A percentile compares a stretch with the other conserved stretches of the same genome.
These are phyloP conservation scores for Syrista parreyssii DNA, from an alignment of 2,888 invertebrate genomes.

Conservation along the genomic window DNA sequence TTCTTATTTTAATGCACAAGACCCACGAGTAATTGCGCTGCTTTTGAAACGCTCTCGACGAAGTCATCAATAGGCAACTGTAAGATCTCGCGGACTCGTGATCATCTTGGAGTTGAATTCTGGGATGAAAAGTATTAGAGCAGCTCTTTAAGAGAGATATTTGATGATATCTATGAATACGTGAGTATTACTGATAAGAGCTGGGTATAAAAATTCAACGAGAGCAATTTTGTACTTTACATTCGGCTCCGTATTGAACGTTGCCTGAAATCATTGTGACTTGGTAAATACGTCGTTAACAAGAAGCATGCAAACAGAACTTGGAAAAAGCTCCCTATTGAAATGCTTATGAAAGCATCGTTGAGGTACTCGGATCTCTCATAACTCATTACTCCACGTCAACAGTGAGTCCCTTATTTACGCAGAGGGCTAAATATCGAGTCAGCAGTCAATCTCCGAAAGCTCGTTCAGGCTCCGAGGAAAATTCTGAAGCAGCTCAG, in stretches of 20 bases:
- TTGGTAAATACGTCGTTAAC: constrained; percentile 40
- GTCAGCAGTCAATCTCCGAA: constrained; percentile 34
- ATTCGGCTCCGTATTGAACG: neutral
- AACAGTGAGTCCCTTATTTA: constrained; percentile 36
- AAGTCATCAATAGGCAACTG: constrained; percentile 31
- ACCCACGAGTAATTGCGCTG: constrained; percentile 34
- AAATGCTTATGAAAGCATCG: constrained; percentile 35
- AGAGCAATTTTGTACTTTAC: neutral
- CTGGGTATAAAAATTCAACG: neutral
- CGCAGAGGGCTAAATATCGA: constrained; percentile 34
- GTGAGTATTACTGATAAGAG: neutral
- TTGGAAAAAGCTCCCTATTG: constrained; percentile 29
- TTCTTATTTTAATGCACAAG: constrained; percentile 39
- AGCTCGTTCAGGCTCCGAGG: constrained; percentile 13
- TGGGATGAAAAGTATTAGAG: too few species aligned
- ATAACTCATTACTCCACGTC: constrained; percentile 36
- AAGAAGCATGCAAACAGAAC: constrained; percentile 44
- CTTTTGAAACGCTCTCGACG: constrained; percentile 30
- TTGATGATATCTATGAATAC: neutral
- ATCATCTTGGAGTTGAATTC: too few species aligned
- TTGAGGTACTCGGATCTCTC: constrained; percentile 34
- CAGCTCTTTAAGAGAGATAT: too few species aligned
- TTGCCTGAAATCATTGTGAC: constrained; percentile 31
- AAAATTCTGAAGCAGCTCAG: constrained; percentile 23
- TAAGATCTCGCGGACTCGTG: neutral